A percentile compares a stretch with the other conserved stretches of the same genome.
Evolutionary conservation across 2,888 invertebrate genomes (phyloP).

Genomic region (Branchinecta sandiegonensis): DNA sequence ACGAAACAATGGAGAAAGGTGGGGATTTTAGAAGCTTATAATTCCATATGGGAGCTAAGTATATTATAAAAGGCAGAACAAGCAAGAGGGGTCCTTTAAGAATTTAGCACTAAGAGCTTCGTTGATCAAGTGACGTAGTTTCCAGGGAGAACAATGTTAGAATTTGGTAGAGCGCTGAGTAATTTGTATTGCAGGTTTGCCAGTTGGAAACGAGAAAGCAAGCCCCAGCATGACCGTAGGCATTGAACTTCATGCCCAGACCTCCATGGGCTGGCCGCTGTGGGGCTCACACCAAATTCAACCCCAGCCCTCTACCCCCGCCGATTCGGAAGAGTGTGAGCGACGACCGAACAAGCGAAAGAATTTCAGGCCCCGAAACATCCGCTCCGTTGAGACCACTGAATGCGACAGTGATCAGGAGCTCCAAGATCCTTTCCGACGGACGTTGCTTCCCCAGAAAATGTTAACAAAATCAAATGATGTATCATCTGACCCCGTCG

Average conservation of each 20-base stretch:
- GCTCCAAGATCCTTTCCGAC: conserved; percentile 10
- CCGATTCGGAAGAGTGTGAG: neutral
- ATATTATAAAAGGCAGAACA: too few relatives aligned
- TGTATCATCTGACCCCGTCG: neutral
- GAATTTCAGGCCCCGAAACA: conserved; percentile 62
- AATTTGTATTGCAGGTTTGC: too few relatives aligned
- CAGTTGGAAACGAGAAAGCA: too few relatives aligned
- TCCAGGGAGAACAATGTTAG: too few relatives aligned
- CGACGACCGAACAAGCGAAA: conserved; percentile 49
- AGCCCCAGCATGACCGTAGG: too few relatives aligned
- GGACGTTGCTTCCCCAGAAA: conserved; percentile 3
- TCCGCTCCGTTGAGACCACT: conserved; percentile 30
- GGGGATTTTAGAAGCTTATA: too few relatives aligned
- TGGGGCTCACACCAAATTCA: neutral
- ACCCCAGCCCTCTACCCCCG: neutral
- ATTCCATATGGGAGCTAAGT: too few relatives aligned
- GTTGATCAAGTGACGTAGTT: too few relatives aligned
- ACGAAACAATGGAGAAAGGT: too few relatives aligned
- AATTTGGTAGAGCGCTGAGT: too few relatives aligned
- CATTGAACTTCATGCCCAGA: neutral
- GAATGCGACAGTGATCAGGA: neutral
- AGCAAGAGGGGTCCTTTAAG: too few relatives aligned
- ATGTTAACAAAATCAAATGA: conserved; percentile 2
- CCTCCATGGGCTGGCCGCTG: neutral
- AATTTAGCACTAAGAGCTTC: too few relatives aligned